A percentile compares a stretch with the other conserved stretches of the same genome.
These are phyloP conservation scores for Oncorhynchus clarkii DNA, from an alignment of 2,113 vertebrate genomes.

Conservation along the genomic window DNA sequence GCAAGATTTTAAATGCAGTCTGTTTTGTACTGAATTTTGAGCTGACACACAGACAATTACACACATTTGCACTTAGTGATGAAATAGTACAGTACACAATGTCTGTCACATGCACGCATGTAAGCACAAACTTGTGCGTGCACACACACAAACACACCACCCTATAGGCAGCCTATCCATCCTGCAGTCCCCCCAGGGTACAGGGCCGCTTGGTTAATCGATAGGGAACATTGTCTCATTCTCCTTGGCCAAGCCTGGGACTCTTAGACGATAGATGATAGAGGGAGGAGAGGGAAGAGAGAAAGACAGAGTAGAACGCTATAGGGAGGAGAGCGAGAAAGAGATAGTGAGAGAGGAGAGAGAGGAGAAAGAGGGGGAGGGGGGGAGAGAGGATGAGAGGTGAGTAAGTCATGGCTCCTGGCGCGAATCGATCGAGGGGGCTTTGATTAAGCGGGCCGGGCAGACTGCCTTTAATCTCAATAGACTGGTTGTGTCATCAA, in stretches of 20 bases:
- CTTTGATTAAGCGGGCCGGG: background rate
- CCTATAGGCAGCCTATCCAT: constrained; percentile 1
- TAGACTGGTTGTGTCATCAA: constrained; percentile 2
- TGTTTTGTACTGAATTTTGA: background rate
- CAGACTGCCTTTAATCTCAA: constrained; percentile 2
- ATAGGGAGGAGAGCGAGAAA: background rate
- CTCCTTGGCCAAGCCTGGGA: background rate
- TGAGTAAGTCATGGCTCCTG: background rate
- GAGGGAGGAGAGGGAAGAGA: background rate
- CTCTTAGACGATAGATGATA: background rate
- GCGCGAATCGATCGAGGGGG: background rate
- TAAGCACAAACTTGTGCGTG: background rate
- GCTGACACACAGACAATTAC: background rate
- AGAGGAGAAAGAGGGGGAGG: background rate
- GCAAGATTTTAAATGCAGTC: background rate
- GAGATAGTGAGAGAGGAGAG: background rate
- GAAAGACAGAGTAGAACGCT: background rate
- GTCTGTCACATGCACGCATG: background rate
- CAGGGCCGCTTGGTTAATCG: background rate
- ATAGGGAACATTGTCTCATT: constrained; percentile 1
- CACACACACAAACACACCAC: background rate
- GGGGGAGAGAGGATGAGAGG: background rate
- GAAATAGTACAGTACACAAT: background rate
- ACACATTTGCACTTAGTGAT: background rate
- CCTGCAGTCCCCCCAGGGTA: background rate